These are phyloP conservation scores for Uropetala carovei DNA, from an alignment of 2,888 invertebrate genomes.

Conservation along the genomic window DNA sequence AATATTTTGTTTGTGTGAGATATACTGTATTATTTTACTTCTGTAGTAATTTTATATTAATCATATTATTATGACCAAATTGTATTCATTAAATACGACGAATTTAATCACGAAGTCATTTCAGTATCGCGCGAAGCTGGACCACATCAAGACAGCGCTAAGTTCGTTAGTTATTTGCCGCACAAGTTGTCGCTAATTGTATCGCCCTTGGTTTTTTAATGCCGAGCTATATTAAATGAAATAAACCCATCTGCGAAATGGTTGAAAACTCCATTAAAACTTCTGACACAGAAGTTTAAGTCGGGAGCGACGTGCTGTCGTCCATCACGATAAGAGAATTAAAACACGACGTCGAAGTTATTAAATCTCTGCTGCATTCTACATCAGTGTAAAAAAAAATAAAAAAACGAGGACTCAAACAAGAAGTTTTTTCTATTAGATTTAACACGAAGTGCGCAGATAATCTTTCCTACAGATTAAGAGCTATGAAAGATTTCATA, in stretches of 20 bases:
- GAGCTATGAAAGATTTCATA: not conserved
- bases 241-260: not conserved
- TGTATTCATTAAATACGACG: no score
- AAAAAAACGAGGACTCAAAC: not conserved
- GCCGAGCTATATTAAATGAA: not conserved
- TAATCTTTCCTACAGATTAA: not conserved
- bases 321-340: not conserved
- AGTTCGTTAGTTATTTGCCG: no score
- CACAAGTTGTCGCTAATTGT: not conserved
- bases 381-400: not conserved
- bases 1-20: no score
- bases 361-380: not conserved
- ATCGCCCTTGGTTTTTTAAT: not conserved
- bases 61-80: no score
- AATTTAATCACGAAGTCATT: no score
- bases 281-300: not conserved
- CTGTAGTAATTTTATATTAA: no score
- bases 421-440: not conserved
- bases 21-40: no score
- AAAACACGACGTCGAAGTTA: constrained; percentile 3
- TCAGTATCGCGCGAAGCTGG: no score
- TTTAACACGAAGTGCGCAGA: not conserved
- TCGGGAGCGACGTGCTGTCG: not conserved
- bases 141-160: no score
- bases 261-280: not conserved